Base-by-base conservation (phyloP, 2,113 vertebrate genomes). In the Chionis minor region DNA sequence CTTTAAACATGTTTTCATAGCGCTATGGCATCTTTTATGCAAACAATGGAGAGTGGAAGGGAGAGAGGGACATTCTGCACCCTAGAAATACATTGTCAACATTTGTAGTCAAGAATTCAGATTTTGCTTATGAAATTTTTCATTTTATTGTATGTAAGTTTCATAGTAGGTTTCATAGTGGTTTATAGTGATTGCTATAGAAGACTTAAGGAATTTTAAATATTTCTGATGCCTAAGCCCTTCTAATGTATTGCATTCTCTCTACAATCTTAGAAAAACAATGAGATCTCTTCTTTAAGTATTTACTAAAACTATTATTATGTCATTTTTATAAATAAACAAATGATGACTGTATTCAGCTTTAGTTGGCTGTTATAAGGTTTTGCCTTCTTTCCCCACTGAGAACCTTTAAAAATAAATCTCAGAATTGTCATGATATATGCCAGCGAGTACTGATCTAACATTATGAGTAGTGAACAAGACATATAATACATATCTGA, bases 1-100 rank as follows among this genome's bases (percentile, higher is more conserved):
- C 86, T 97, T 66, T 12, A 96, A 96, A 97, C 92, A 54, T 91
- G 63, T 97, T 98, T 98, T 97, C 95, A 87, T 92, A 96, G 69
- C 23, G 45, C 87, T 93, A 19, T 92, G 87, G 79, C 91, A 96
- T 94, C 90, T 98, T 98, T 97, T 96, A 94, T 96, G 95, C 81
- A 95, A 91, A 58, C 79, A 95, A 83, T 90, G 75, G 85, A 91
- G 86, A 96, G 22, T 62, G 52, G 28, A 62, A 88, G n/a, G 74
- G 33, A 83, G 52, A 85, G 75, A 54, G 35, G 19, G 22, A 77
- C 87, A 61, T 93, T 91, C 27, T 86, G 80, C 70, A 89, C 44
- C 95, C 78, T 92, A 90, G 88, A 97, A 96, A 96, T 78, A 84
- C 40, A 94, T 79, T 81, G 63, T 95, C 44, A 73, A 49, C 27